Conservation (phyloP, 2,797 vertebrate species). For the Acanthurus lineatus region DNA sequence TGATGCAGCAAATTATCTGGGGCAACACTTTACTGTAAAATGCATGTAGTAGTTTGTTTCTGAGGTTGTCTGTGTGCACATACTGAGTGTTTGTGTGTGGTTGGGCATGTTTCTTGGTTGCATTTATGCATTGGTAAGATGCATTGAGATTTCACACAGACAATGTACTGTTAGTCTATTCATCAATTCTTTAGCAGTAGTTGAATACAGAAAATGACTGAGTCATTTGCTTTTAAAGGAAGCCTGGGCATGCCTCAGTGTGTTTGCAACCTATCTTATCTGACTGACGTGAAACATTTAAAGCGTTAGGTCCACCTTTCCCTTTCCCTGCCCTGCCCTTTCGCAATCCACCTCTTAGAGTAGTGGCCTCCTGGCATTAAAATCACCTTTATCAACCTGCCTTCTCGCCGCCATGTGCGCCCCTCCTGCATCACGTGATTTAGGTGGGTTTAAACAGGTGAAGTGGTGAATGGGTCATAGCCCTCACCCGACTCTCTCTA, state of each 20-base stretch:
- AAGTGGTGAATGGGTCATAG: background rate
- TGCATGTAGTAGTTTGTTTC: conserved; percentile 33
- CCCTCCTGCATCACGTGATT: conserved; percentile 2
- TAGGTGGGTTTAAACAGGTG: conserved; percentile 13
- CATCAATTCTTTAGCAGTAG: conserved; percentile 61
- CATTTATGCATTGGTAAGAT: conserved; percentile 57
- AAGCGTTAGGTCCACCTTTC: background rate
- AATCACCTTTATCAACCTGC: conserved; percentile 16
- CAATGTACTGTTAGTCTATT: conserved; percentile 35
- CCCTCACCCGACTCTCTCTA: background rate
- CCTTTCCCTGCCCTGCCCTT: conserved; percentile 13
- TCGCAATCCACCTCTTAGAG: conserved; percentile 1
- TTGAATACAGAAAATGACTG: conserved; percentile 46
- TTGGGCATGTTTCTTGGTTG: conserved; percentile 14
- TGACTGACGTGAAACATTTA: conserved; percentile 33
- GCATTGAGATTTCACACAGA: conserved; percentile 54
- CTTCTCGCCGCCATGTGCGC: conserved; percentile 9
- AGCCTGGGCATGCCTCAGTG: conserved; percentile 24
- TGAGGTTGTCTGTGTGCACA: conserved; percentile 7
- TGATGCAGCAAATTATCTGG: conserved; percentile 73
- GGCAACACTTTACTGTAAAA: conserved; percentile 41
- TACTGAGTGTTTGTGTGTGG: background rate
- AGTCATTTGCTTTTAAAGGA: conserved; percentile 34
- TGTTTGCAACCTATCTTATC: conserved; percentile 10
- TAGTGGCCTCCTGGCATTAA: background rate